phyloP scores from a whole-genome alignment of 2,113 vertebrate species.

The Pongo abelii region DNA sequence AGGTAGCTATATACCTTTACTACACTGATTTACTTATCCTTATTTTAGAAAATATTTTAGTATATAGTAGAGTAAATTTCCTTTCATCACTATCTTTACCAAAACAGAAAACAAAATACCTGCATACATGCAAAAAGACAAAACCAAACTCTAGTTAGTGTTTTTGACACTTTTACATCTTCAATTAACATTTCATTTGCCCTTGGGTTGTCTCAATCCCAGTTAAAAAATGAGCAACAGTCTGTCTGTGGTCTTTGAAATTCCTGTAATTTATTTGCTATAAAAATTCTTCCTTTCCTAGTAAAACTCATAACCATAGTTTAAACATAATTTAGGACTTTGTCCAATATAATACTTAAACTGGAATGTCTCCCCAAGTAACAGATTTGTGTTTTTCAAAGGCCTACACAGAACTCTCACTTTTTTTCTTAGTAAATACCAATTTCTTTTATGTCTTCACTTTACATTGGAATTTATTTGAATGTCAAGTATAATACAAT shows the following conservation, averaged over 20 bases:
- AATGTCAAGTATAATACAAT: not conserved
- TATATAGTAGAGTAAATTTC: not conserved
- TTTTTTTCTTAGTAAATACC: not conserved
- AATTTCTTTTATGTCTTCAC: not conserved
- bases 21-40: not conserved
- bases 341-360: not conserved
- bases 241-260: not conserved
- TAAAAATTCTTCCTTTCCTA: not conserved
- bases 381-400: not conserved
- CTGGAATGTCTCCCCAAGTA: not conserved
- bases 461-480: not conserved
- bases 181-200: not conserved
- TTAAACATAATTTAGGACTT: conserved; percentile 3
- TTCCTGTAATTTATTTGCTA: not conserved
- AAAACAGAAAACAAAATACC: not conserved
- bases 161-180: not conserved
- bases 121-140: not conserved
- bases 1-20: not conserved
- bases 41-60: not conserved
- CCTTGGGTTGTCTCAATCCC: not conserved
- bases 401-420: not conserved
- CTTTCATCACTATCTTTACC: not conserved
- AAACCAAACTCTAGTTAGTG: not conserved
- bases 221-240: not conserved
- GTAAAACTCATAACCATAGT: not conserved